Evolutionary conservation across 2,797 vertebrate genomes (phyloP).

Genomic region (Merluccius polli): DNA sequence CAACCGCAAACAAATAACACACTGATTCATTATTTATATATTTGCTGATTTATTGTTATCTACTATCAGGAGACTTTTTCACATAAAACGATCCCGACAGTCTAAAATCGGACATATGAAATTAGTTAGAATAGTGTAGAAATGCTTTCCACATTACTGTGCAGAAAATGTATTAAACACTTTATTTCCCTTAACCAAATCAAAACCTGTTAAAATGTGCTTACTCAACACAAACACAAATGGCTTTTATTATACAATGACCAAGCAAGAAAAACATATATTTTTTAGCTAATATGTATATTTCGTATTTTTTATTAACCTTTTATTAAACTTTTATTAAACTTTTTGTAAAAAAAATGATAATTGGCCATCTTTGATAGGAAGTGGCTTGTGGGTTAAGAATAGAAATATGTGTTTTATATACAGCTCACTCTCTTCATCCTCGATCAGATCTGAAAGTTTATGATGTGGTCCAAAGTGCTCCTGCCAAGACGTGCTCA

Average conservation of each 20-base stretch:
- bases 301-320: too few relatives aligned
- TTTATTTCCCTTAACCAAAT: not conserved
- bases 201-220: not conserved
- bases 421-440: constrained; percentile 17
- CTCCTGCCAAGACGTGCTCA: constrained; percentile 36
- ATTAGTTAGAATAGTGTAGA: not conserved
- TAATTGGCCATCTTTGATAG: not conserved
- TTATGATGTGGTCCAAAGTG: constrained; percentile 9
- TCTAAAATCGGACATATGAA: not conserved
- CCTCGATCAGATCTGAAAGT: not conserved
- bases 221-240: too few relatives aligned
- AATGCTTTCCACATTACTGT: not conserved
- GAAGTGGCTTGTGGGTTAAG: not conserved
- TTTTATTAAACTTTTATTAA: too few relatives aligned
- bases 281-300: not conserved
- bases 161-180: not conserved
- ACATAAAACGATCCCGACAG: not conserved
- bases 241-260: too few relatives aligned
- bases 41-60: not conserved
- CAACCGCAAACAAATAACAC: not conserved
- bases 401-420: constrained; percentile 21
- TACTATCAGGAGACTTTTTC: not conserved
- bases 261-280: too few relatives aligned
- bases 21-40: not conserved
- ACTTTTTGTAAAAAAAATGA: too few relatives aligned